These are phyloP conservation scores for Lysandra coridon DNA, from an alignment of 2,888 invertebrate genomes.

Conservation along the genomic window DNA sequence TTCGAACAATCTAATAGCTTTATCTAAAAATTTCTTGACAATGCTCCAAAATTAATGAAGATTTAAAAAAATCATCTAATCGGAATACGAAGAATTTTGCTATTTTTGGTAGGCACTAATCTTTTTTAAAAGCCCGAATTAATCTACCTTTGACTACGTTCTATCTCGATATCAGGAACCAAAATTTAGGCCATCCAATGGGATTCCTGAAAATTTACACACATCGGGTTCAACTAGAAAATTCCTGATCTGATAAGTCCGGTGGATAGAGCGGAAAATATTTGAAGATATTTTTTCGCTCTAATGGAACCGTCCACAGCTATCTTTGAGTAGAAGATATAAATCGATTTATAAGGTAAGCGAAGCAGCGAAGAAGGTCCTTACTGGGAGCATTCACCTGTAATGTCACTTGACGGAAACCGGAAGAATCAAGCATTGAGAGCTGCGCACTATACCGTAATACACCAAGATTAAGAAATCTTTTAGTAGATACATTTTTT, in stretches of 20 bases:
- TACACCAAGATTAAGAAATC: not conserved
- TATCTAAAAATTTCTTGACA: too few relatives aligned
- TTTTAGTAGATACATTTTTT: too few relatives aligned
- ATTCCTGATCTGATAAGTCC: slow-evolving; percentile 11
- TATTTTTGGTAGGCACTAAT: too few relatives aligned
- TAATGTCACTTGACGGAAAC: not conserved
- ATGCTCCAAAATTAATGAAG: too few relatives aligned
- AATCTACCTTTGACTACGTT: not conserved
- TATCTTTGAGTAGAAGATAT: slow-evolving; percentile 5
- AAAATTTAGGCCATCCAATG: not conserved
- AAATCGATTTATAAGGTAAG: not conserved
- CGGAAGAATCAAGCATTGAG: not conserved
- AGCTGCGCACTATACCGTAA: not conserved
- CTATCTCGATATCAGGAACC: not conserved
- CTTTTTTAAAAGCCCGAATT: not conserved
- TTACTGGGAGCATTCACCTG: not conserved
- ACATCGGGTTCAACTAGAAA: not conserved
- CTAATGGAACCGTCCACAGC: slow-evolving; percentile 16
- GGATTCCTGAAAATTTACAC: not conserved
- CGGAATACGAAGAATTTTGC: too few relatives aligned
- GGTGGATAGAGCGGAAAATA: not conserved
- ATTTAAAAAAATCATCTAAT: too few relatives aligned
- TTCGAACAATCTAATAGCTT: too few relatives aligned
- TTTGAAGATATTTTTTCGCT: not conserved
- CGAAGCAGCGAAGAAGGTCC: not conserved